Evolutionary conservation across 2,113 vertebrate species (phyloP).

Genomic region (Euleptes europaea): DNA sequence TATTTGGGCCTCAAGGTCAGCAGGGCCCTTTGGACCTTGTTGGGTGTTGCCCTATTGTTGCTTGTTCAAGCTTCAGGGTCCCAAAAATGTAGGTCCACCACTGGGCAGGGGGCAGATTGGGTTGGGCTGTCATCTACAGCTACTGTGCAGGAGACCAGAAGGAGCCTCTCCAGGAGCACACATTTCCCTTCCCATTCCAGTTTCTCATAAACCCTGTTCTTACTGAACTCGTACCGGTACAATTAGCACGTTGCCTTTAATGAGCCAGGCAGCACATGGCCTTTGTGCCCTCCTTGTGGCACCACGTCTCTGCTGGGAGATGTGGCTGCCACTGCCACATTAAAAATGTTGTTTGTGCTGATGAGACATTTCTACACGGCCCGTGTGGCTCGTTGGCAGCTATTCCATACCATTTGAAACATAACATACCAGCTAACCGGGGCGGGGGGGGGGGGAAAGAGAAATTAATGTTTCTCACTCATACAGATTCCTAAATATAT

Average conservation of each 20-base stretch:
- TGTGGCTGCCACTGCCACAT: neutral
- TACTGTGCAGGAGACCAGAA: neutral
- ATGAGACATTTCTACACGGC: neutral
- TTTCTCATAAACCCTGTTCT: neutral
- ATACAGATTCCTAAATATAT: too few relatives aligned
- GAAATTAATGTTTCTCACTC: too few relatives aligned
- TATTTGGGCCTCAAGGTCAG: too few relatives aligned
- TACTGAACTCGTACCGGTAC: neutral
- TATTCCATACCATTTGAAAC: too few relatives aligned
- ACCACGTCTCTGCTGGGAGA: neutral
- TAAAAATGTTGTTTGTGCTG: neutral
- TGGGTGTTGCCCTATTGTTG: too few relatives aligned
- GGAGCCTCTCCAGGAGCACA: neutral
- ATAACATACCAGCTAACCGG: too few relatives aligned
- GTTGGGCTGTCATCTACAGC: neutral
- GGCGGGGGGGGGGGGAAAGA: too few relatives aligned
- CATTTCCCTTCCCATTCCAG: neutral
- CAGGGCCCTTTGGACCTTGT: too few relatives aligned
- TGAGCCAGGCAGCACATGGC: neutral
- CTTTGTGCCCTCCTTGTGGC: neutral
- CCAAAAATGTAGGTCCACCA: too few relatives aligned
- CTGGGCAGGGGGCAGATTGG: too few relatives aligned
- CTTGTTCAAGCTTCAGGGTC: too few relatives aligned
- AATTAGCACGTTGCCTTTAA: neutral
- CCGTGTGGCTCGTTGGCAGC: neutral